Conservation (phyloP, 2,797 vertebrate species). For the Todus mexicanus region DNA sequence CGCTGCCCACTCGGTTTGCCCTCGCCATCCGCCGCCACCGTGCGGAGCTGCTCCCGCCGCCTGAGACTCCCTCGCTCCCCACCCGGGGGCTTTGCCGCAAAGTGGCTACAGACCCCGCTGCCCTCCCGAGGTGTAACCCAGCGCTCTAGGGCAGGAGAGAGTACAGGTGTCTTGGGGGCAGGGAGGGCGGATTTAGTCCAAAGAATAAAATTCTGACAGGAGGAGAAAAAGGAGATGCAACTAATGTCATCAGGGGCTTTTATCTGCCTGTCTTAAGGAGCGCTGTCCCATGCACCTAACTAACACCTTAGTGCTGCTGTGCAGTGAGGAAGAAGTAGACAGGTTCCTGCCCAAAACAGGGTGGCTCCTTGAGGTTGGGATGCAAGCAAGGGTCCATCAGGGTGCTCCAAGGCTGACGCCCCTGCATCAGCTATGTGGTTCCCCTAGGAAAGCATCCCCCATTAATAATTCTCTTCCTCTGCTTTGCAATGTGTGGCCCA, state of each 20-base stretch:
- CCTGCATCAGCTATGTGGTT: neutral
- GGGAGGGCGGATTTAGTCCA: neutral
- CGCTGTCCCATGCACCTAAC: neutral
- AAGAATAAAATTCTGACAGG: no score
- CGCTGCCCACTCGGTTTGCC: neutral
- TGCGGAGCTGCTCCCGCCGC: neutral
- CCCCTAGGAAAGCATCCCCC: rapidly evolving
- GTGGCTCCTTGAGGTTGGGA: no score
- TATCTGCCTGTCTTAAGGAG: neutral
- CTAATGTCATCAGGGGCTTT: neutral
- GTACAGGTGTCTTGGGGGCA: no score
- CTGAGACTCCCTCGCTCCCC: neutral
- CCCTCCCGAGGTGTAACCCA: rapidly evolving
- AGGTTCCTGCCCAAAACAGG: neutral
- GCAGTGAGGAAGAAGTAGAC: rapidly evolving
- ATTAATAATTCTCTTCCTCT: neutral
- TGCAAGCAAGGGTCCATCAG: neutral
- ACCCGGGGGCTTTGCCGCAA: neutral
- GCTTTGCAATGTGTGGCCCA: rapidly evolving
- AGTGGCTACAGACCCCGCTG: neutral
- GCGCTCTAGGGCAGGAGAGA: neutral
- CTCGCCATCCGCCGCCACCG: neutral
- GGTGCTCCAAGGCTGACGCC: rapidly evolving
- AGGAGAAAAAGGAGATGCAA: rapidly evolving
- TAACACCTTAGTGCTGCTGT: rapidly evolving